Evolutionary conservation across 2,888 invertebrate species (phyloP).

Genomic region (Aleiodes testaceus): DNA sequence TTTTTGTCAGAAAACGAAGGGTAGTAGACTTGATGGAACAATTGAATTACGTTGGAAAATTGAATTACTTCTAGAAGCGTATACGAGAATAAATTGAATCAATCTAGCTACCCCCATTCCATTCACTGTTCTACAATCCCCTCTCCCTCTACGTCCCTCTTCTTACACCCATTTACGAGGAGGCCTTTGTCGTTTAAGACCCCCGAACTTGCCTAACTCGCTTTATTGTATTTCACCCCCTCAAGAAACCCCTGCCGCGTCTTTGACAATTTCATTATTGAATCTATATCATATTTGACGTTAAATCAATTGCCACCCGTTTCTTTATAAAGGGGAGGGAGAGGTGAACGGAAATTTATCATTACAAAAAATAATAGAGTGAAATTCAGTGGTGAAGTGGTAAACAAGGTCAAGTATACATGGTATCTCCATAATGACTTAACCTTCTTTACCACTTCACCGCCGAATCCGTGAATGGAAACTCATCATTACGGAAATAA

Average conservation of each 20-base stretch:
- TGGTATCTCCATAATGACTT: too few relatives aligned
- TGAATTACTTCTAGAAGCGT: constrained; percentile 43
- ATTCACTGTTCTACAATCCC: constrained; percentile 8
- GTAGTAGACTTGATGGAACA: constrained; percentile 4
- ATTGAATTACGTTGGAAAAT: constrained; percentile 44
- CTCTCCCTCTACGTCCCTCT: neutral
- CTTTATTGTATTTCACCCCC: constrained; percentile 32
- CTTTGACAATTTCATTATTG: constrained; percentile 16
- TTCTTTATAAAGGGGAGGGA: too few relatives aligned
- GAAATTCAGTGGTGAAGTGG: too few relatives aligned
- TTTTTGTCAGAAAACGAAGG: constrained; percentile 13
- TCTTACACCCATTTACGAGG: constrained; percentile 26
- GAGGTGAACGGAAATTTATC: too few relatives aligned
- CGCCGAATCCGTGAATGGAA: too few relatives aligned
- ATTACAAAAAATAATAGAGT: too few relatives aligned
- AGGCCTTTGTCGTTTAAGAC: constrained; percentile 21
- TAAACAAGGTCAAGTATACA: too few relatives aligned
- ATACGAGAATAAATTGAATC: constrained; percentile 43
- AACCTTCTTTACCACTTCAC: too few relatives aligned
- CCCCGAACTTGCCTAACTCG: constrained; percentile 28
- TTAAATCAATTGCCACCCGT: too few relatives aligned
- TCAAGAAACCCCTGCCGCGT: constrained; percentile 6
- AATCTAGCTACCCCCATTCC: constrained; percentile 39
- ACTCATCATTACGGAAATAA: too few relatives aligned
- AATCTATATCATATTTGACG: too few relatives aligned